Conservation (phyloP, 2,888 invertebrate genomes). For the Chalcis sispes region DNA sequence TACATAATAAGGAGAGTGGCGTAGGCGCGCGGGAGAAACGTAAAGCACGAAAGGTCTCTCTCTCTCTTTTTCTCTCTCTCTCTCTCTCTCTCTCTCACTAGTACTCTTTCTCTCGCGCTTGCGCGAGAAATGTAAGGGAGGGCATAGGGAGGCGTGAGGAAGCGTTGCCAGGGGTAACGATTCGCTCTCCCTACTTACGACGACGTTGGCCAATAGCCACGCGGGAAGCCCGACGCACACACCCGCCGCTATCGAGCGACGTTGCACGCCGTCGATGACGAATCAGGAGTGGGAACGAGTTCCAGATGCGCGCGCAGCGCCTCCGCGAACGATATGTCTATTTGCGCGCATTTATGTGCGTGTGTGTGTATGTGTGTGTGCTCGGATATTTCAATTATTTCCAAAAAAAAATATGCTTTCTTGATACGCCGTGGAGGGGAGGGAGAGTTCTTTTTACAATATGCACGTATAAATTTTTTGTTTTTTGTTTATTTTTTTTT, state of each 20-base stretch:
- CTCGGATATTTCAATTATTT: neutral
- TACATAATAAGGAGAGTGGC: too few relatives aligned
- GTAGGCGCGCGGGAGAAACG: too few relatives aligned
- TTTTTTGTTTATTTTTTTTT: too few relatives aligned
- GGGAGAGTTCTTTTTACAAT: too few relatives aligned
- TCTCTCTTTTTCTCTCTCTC: neutral
- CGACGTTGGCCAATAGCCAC: too few relatives aligned
- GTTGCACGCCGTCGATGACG: constrained; percentile 32
- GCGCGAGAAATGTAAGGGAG: constrained; percentile 8
- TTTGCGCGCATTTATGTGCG: neutral
- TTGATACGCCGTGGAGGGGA: too few relatives aligned
- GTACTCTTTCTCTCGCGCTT: neutral
- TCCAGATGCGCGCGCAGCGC: neutral
- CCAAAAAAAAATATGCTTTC: too few relatives aligned
- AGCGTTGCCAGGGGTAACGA: constrained; percentile 61
- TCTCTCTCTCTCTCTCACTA: neutral
- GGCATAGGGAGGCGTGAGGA: neutral
- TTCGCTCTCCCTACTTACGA: constrained; percentile 49
- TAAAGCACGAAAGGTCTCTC: too few relatives aligned
- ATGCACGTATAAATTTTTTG: too few relatives aligned
- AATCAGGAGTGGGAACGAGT: too few relatives aligned
- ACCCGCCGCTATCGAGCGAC: constrained; percentile 71
- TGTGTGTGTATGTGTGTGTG: neutral
- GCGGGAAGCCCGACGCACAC: constrained; percentile 63
- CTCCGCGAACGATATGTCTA: too few relatives aligned